Conservation (phyloP, 1,140 invertebrate genomes). For the Argopecten irradians region DNA sequence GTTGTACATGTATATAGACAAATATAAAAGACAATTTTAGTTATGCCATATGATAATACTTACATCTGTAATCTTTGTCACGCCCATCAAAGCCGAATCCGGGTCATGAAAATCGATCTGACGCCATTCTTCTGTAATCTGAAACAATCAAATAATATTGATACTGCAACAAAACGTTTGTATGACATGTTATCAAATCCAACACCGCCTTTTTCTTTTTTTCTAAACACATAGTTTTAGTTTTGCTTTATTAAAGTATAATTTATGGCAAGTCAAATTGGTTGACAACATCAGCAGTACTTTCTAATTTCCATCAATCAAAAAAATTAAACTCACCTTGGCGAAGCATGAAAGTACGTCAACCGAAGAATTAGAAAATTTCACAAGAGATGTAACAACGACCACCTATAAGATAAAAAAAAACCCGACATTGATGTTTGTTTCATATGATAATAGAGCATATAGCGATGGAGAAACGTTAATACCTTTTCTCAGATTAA, state of each 20-base stretch:
- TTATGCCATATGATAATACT: no score
- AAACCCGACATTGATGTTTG: no score
- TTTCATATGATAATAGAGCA: no score
- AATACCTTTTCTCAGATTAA: neutral
- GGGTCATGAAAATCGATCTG: slow-evolving; percentile 92
- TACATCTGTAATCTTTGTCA: slow-evolving; percentile 93
- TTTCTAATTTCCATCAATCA: neutral
- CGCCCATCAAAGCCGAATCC: slow-evolving; percentile 91
- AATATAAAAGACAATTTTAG: no score
- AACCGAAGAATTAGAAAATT: slow-evolving; percentile 93
- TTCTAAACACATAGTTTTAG: neutral
- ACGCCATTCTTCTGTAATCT: slow-evolving; percentile 94
- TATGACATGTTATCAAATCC: neutral
- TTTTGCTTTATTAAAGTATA: neutral
- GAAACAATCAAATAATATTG: slow-evolving; percentile 66
- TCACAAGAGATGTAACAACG: slow-evolving; percentile 86
- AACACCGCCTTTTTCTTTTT: neutral
- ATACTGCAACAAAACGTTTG: neutral
- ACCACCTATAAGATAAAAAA: slow-evolving; percentile 68
- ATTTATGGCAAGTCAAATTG: neutral
- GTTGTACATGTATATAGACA: no score
- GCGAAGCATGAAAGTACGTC: slow-evolving; percentile 94
- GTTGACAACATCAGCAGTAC: neutral
- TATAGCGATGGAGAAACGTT: neutral
- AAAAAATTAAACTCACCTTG: slow-evolving; percentile 80